Evolutionary conservation across 53 echinoderm and acorn worm genomes (phyloP).

Genomic region (Actinopyga echinites): DNA sequence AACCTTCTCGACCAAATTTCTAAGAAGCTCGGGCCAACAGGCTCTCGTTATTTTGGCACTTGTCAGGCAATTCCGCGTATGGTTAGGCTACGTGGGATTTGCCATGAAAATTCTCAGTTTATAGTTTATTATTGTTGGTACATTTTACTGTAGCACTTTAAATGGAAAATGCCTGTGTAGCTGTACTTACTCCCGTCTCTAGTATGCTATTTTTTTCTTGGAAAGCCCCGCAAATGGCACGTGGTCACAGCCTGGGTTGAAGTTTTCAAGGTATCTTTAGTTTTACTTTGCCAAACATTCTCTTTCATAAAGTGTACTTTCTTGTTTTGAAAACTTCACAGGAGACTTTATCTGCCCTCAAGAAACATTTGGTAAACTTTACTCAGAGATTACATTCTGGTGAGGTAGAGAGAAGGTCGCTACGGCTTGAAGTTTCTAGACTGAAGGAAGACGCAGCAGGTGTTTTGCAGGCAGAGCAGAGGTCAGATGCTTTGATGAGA

Average conservation of each 20-base stretch:
- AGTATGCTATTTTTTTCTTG: too few species aligned
- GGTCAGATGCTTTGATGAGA: conserved; percentile 50
- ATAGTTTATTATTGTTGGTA: too few species aligned
- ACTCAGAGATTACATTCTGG: conserved; percentile 83
- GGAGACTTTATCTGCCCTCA: conserved; percentile 71
- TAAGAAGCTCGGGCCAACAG: too few species aligned
- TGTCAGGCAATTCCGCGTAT: too few species aligned
- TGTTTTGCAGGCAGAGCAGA: background rate
- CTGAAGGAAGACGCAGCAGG: conserved; percentile 61
- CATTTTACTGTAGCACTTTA: too few species aligned
- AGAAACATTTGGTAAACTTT: conserved; percentile 82
- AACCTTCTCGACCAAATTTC: too few species aligned
- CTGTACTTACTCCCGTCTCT: too few species aligned
- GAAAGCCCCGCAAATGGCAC: background rate
- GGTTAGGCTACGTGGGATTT: too few species aligned
- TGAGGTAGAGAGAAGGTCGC: conserved; percentile 85
- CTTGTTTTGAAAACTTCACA: background rate
- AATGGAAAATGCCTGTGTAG: too few species aligned
- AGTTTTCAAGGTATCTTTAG: background rate
- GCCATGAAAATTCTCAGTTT: too few species aligned
- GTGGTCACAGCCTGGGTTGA: background rate
- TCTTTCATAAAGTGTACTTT: background rate
- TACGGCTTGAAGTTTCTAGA: conserved; percentile 63
- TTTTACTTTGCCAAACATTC: background rate
- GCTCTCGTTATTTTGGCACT: too few species aligned